These are phyloP conservation scores for Hartigia nigra DNA, from an alignment of 2,888 invertebrate species.

Conservation along the genomic window DNA sequence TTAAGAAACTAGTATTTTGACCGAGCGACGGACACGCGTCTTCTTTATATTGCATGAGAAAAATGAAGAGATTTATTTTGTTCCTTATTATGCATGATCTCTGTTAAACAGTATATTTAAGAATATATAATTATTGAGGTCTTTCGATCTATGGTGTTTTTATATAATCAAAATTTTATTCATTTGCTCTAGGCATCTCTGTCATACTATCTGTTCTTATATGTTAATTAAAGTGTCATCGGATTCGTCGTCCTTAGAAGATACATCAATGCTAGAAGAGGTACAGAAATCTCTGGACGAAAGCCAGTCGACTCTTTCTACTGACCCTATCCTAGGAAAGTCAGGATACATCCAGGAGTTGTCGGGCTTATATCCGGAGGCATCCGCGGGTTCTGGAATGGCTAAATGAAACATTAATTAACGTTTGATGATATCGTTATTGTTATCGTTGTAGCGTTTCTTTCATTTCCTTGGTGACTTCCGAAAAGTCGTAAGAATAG, in stretches of 20 bases:
- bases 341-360: conserved; percentile 41
- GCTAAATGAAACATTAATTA: no score
- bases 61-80: not conserved
- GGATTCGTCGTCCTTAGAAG: conserved; percentile 55
- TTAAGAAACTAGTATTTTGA: no score
- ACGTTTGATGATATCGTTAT: no score
- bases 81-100: no score
- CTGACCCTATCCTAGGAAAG: conserved; percentile 33
- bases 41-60: not conserved
- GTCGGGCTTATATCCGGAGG: no score
- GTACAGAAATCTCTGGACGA: conserved; percentile 37
- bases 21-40: no score
- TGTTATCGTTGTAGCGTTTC: no score
- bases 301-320: conserved; percentile 27
- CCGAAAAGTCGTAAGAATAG: no score
- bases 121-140: no score
- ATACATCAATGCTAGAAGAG: conserved; percentile 51
- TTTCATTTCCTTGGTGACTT: no score
- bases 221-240: conserved; percentile 37
- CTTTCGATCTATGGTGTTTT: conserved; percentile 7
- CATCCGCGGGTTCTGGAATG: no score
- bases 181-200: conserved; percentile 10
- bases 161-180: conserved; percentile 9
- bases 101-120: no score
- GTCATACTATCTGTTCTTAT: conserved; percentile 7